phyloP scores from a whole-genome alignment of 2,797 vertebrate genomes.

The Lithobates pipiens region DNA sequence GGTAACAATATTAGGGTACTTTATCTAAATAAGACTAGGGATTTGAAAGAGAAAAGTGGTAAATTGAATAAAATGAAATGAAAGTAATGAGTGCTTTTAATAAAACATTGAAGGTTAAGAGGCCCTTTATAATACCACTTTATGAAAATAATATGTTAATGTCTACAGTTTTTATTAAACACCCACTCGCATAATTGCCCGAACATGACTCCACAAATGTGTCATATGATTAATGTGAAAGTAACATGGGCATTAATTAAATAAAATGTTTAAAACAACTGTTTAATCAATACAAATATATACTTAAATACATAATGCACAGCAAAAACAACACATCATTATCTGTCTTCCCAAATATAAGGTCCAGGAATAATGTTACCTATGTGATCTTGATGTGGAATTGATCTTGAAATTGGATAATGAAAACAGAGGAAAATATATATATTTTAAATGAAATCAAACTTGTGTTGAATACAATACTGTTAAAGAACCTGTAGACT shows the following conservation, averaged over 20 bases:
- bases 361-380: too few species aligned
- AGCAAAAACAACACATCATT: neutral
- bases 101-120: neutral
- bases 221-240: conserved; percentile 17
- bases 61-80: neutral
- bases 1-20: too few species aligned
- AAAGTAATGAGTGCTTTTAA: neutral
- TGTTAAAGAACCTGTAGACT: too few species aligned
- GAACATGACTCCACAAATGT: neutral
- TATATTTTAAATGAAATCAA: too few species aligned
- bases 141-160: conserved; percentile 15
- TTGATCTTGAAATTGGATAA: too few species aligned
- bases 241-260: neutral
- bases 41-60: too few species aligned
- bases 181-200: conserved; percentile 34
- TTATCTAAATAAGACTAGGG: too few species aligned
- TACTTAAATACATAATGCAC: neutral
- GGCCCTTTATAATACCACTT: neutral
- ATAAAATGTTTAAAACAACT: neutral
- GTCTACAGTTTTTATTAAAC: conserved; percentile 41
- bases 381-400: too few species aligned
- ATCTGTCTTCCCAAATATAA: too few species aligned
- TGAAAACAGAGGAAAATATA: too few species aligned
- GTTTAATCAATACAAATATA: neutral
- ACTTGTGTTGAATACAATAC: too few species aligned